Conservation (phyloP, 2,113 vertebrate genomes). For the Lamprologus lemairii region DNA sequence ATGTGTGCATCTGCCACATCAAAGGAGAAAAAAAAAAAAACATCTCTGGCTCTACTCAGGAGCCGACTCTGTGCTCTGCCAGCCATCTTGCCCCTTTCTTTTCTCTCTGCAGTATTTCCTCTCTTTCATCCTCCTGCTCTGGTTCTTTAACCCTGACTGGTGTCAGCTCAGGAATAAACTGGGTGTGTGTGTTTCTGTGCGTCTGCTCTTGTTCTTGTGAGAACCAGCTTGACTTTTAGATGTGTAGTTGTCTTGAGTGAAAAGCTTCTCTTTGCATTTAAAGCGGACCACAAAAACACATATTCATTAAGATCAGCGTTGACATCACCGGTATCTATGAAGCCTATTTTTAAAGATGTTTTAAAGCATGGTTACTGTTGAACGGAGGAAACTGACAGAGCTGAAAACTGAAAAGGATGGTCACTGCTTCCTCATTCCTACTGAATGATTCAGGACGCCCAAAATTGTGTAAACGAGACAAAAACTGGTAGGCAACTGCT, state of each 20-base stretch:
- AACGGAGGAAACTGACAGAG: background rate
- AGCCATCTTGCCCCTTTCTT: background rate
- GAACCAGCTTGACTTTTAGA: background rate
- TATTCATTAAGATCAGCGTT: background rate
- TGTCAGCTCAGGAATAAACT: constrained; percentile 16
- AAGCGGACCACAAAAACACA: background rate
- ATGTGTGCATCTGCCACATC: constrained; percentile 33
- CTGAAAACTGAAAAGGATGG: background rate
- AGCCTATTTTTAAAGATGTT: background rate
- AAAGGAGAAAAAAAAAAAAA: constrained; percentile 8
- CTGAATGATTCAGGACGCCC: background rate
- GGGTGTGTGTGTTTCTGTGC: background rate
- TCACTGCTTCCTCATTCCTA: background rate
- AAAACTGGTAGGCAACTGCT: background rate
- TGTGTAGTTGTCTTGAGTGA: background rate
- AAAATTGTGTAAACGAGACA: background rate
- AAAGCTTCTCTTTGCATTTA: background rate
- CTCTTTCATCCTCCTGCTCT: background rate
- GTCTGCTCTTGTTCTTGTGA: background rate
- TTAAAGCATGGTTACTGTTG: background rate
- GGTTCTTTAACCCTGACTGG: constrained; percentile 8
- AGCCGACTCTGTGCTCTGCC: background rate
- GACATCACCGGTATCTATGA: background rate
- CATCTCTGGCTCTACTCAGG: background rate
- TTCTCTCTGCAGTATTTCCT: background rate